Base-by-base conservation (phyloP, 1,140 invertebrate species). In the Eumeta japonica region DNA sequence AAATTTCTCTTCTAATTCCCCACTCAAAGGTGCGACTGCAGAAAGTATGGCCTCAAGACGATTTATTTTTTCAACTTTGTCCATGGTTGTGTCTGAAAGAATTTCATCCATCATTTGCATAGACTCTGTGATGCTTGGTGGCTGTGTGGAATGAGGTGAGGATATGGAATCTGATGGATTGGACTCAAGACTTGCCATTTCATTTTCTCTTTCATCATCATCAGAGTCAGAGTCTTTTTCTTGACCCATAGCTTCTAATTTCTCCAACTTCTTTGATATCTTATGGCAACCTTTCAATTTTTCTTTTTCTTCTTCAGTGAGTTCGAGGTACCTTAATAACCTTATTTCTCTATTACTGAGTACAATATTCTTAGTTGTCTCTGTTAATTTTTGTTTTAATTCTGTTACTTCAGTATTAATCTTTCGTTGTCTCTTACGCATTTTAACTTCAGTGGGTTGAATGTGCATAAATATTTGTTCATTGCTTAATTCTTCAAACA, bases 221-320 rank as follows among this genome's bases (percentile, higher is more conserved):
- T 84, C 82, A 10, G 81, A 81, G 46, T 85, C 83, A 39, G 81
- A 86, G 49, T 85, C 81, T 40, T 76, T 83, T 45, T 86, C 86
- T 50, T 87, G 84, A 15, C 77, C 81, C 53, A 80, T 80, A 43
- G 79, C 88, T 72, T 92, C 89, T 35, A 95, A 72, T 67, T 94
- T 92, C 59, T 96, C 92, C 29, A 96, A 67, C 65, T 95, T 95
- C 50, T 89, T 89, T 0, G 92, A 92, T 31, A 96, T 92, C 75
- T 96, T 96, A 42, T 92, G 85, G 43, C 88, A 94, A 9, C 89
- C 88, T 72, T 92, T 92, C 1, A 96, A 73, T 64, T 92, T 94
- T 55, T 93, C 90, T 52, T 93, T 91, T 52, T 94, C 91, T 45
- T 94, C 91, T 45, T 94, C 90, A n/a, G 90, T 93, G 12, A 96